These are phyloP conservation scores for Cavia porcellus DNA, from an alignment of 2,113 vertebrate genomes.

Conservation along the genomic window DNA sequence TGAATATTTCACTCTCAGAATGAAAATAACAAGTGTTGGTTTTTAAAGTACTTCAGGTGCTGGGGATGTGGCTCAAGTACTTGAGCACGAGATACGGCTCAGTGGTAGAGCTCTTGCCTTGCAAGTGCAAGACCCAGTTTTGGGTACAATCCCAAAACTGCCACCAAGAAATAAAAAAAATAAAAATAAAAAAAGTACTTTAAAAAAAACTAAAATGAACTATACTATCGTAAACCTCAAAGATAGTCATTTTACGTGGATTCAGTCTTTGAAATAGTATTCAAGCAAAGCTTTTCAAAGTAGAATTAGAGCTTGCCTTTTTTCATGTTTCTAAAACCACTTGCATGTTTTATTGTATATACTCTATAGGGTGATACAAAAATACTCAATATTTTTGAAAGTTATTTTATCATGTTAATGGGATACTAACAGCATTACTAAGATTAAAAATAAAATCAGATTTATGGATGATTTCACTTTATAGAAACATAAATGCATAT, in stretches of 20 bases:
- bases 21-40: background rate
- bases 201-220: background rate
- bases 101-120: too few relatives aligned
- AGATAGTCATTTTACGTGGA: constrained; percentile 47
- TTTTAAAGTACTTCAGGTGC: constrained; percentile 33
- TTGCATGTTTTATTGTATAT: background rate
- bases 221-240: background rate
- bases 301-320: constrained; percentile 26
- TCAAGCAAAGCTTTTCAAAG: constrained; percentile 9
- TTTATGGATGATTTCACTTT: constrained; percentile 56
- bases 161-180: too few relatives aligned
- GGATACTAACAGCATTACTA: background rate
- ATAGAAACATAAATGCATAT: background rate
- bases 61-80: background rate
- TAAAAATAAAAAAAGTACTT: too few relatives aligned
- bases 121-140: too few relatives aligned
- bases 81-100: background rate
- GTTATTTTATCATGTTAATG: constrained; percentile 44
- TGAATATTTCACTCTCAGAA: constrained; percentile 17
- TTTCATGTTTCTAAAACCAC: constrained; percentile 49
- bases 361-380: constrained; percentile 41
- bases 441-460: constrained; percentile 25
- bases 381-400: constrained; percentile 49
- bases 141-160: too few relatives aligned
- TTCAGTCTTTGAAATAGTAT: constrained; percentile 57